Base-by-base conservation (phyloP, 2,797 vertebrate genomes). In the Garrulus glandarius region DNA sequence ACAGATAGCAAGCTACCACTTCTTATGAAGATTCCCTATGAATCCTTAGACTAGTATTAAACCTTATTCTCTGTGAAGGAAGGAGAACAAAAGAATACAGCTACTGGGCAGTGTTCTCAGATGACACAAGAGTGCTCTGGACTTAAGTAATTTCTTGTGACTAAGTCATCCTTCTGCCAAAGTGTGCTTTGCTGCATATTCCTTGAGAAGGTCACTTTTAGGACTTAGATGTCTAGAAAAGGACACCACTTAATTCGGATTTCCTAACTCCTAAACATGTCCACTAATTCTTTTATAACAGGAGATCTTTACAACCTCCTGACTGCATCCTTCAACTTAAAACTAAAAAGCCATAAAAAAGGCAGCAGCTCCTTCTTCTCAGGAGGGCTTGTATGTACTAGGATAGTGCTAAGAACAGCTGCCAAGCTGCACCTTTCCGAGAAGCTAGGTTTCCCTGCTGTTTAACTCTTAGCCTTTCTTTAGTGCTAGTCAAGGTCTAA, bases 351-450 rank as follows among this genome's bases (percentile, higher is more conserved):
- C 4, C 41, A 20, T 24, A 3, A 24, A 77, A 83, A 65, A 59
- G 0, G 7, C 23, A 41, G 2, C 5, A 63, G 23, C 11, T n/a
- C 8, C 29, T 53, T 49, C 9, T 67, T 18, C 7, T 72, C 15
- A 13, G 4, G 17, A 5, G 0, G 1, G 2, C 6, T 77, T 2
- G 0, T 30, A 9, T 6, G 15, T 44, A 6, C 23, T 12, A 50
- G 24, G 7, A 32, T 4, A 47, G 17, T 26, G 8, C 9, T 37
- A 50, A 46, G 4, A 85, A 15, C 23, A 44, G 32, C 32, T 32
- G 15, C 15, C 32, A 65, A 44, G 14, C 9, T 41, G 23, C 30
- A 2, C 34, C 11, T 72, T 82, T 79, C 23, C 44, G 49, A 43
- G 9, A 14, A 69, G 29, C 12, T 39, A 18, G 1, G 11, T 27